A percentile compares a stretch with the other conserved stretches of the same genome.
Conservation (phyloP, 2,888 invertebrate genomes). For the Eudasyphora cyanicolor region DNA sequence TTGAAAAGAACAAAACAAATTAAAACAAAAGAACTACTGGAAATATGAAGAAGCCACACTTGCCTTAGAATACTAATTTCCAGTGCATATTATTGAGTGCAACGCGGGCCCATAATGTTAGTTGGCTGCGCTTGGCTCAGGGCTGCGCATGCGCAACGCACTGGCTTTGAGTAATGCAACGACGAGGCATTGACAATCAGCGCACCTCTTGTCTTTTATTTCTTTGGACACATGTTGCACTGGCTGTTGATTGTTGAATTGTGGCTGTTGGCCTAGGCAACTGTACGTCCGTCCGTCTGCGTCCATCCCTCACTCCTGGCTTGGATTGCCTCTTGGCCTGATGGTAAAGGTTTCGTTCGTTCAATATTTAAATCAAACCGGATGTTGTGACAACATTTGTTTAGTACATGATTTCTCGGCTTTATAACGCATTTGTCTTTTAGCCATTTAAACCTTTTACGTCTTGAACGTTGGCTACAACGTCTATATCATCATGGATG, state of each 20-base stretch:
- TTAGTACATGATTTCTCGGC: conserved; percentile 52
- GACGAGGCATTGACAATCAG: conserved; percentile 26
- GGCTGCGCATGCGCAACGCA: neutral
- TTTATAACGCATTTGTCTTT: conserved; percentile 3
- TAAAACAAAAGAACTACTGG: conserved; percentile 35
- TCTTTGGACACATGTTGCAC: conserved; percentile 25
- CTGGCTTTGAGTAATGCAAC: neutral
- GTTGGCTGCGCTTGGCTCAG: neutral
- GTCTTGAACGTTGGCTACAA: neutral
- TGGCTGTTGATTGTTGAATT: conserved; percentile 15
- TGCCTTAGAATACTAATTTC: conserved; percentile 49
- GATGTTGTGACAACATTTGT: conserved; percentile 65
- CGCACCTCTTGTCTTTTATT: conserved; percentile 48
- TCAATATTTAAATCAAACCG: conserved; percentile 63
- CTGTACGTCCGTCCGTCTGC: conserved; percentile 16
- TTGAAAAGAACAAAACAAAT: conserved; percentile 5
- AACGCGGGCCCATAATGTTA: conserved; percentile 22
- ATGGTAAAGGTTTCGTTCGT: neutral
- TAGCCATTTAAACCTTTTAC: conserved; percentile 2
- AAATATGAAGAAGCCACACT: conserved; percentile 42
- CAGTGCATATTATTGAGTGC: conserved; percentile 54
- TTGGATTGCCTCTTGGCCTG: no score
- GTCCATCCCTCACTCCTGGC: conserved; percentile 7
- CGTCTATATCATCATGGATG: neutral
- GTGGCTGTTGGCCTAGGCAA: neutral